Base-by-base conservation (phyloP, 2,888 invertebrate species). In the Parnassius orleans region DNA sequence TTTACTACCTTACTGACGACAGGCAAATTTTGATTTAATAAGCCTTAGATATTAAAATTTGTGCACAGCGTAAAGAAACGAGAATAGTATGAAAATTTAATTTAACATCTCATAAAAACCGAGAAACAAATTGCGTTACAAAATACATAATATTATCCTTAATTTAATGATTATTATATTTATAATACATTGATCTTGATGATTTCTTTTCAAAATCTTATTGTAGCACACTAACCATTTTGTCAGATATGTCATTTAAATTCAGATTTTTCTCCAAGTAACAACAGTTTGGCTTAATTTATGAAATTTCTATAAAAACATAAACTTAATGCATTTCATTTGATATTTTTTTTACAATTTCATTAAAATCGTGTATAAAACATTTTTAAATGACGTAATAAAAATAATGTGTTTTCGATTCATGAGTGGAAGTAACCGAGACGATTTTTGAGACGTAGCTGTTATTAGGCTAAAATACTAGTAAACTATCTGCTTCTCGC, bases 201-300 rank as follows among this genome's bases (percentile, higher is more conserved):
- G 87, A 81, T 86, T 86, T 79, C 80, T 78, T 81, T 79, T 81
- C 82, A 83, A 83, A 84, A 84, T 84, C 90, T 89, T 90, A 90
- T 85, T 85, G 89, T 91, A 91, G 87, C 88, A 90, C 91, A 91
- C 91, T 91, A 91, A 91, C 91, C 91, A 90, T 90, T 88, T 90
- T 90, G 87, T 89, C 88, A 90, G 91, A 91, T 91, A 91, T 91
- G 91, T 91, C 78, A 87, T 90, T 87, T 91, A 91, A 91, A 91
- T 91, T 91, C 90, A 83, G 89, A 88, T 88, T 89, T 84, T 90
- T 87, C 86, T 88, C 90, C 87, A 82, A 82, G 88, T 90, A 87
- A 89, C 81, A 86, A 89, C 81, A 86, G 88, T 89, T 90, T 90
- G 87, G 86, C 86, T 86, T 86, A 83, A 70, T 83, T 78, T 81